These are phyloP conservation scores for Saccostrea cuccullata DNA, from an alignment of 1,140 invertebrate species.

Conservation along the genomic window DNA sequence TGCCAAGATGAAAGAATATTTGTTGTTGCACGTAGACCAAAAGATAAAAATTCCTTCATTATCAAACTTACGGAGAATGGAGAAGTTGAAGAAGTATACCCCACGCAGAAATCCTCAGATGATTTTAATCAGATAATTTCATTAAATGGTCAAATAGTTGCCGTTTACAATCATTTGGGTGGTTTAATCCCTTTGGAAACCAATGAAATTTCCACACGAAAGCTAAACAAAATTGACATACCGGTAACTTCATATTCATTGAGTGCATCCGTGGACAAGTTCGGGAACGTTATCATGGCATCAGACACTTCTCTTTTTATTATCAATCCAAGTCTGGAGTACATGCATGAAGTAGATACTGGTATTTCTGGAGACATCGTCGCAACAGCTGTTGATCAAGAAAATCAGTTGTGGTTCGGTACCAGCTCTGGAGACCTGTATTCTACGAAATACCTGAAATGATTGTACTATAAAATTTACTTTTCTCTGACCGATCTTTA, in stretches of 20 bases:
- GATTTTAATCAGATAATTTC: not conserved
- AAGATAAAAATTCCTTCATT: not conserved
- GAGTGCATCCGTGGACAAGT: not conserved
- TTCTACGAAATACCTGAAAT: not conserved
- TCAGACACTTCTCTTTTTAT: not conserved
- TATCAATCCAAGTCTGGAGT: conserved; percentile 13
- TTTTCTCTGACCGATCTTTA: too few species aligned
- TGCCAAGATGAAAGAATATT: conserved; percentile 1
- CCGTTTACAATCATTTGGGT: not conserved
- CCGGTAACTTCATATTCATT: not conserved
- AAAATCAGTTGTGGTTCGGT: not conserved
- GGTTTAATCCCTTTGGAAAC: not conserved
- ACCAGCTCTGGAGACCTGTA: not conserved
- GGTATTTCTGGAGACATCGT: not conserved
- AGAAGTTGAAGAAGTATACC: not conserved
- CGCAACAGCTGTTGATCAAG: conserved; percentile 1
- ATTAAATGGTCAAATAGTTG: not conserved
- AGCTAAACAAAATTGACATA: not conserved
- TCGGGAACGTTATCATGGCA: not conserved
- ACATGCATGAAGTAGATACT: not conserved
- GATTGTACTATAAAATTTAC: too few species aligned
- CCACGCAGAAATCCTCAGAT: not conserved
- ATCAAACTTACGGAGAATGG: not conserved
- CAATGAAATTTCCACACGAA: not conserved
- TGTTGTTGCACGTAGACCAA: not conserved